Evolutionary conservation across 2,113 vertebrate genomes (phyloP).

Genomic region (Oryzias javanicus): DNA sequence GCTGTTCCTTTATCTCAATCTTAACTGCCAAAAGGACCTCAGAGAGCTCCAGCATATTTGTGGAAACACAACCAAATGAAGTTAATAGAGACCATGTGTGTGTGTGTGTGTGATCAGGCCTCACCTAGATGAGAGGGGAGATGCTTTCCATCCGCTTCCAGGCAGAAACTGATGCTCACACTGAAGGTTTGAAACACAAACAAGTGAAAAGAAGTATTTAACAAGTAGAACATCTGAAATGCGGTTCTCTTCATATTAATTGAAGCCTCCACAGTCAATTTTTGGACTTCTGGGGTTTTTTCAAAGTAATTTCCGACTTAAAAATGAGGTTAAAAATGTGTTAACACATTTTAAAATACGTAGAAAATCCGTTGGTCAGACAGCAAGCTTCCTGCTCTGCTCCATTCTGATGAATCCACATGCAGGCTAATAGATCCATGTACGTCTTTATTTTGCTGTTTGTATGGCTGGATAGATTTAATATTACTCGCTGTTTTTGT

Average conservation of each 20-base stretch:
- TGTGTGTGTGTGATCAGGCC: conserved; percentile 36
- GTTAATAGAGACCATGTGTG: conserved; percentile 63
- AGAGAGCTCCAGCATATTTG: conserved; percentile 62
- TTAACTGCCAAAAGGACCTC: conserved; percentile 63
- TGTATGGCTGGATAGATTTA: no score
- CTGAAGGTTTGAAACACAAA: conserved; percentile 66
- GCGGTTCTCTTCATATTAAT: not conserved
- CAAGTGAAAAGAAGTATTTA: not conserved
- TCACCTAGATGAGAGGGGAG: conserved; percentile 86
- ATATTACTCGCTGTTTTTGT: no score
- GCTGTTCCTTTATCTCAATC: conserved; percentile 64
- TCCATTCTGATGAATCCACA: no score
- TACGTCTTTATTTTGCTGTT: no score
- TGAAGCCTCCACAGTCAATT: no score
- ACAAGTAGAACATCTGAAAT: not conserved
- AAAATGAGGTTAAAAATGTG: no score
- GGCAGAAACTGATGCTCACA: conserved; percentile 87
- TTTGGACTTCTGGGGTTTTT: no score
- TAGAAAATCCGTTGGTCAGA: no score
- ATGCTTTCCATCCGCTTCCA: conserved; percentile 86
- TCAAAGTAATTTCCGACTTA: no score
- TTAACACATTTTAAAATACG: no score
- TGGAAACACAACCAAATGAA: conserved; percentile 66
- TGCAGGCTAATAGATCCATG: no score
- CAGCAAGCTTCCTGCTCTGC: no score